Conservation (phyloP, 2,113 vertebrate species). For the Chaenocephalus aceratus region DNA sequence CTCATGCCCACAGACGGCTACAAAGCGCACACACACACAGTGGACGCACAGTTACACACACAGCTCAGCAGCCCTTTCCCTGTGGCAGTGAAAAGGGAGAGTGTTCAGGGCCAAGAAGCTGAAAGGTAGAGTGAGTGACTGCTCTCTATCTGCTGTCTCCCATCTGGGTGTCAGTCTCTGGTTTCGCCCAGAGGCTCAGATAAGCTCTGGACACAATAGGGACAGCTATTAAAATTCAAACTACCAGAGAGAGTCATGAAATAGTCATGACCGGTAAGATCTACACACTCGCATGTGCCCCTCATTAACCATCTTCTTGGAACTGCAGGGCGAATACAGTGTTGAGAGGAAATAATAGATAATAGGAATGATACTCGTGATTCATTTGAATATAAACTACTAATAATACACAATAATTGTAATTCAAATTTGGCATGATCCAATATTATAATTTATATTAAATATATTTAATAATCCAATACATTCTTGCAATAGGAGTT, state of each 20-base stretch:
- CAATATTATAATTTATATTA: background rate
- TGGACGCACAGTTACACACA: slow-evolving; percentile 16
- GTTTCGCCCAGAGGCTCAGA: slow-evolving; percentile 74
- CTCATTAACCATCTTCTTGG: slow-evolving; percentile 30
- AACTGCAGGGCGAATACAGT: slow-evolving; percentile 31
- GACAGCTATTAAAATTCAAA: slow-evolving; percentile 78
- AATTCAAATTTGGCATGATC: background rate
- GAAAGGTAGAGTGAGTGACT: slow-evolving; percentile 74
- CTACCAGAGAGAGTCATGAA: slow-evolving; percentile 76
- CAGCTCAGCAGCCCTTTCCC: background rate
- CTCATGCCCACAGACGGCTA: slow-evolving; percentile 12
- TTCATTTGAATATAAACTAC: background rate
- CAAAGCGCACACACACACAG: slow-evolving; percentile 8
- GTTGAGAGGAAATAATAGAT: background rate
- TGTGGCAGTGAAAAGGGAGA: slow-evolving; percentile 63
- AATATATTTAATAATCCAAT: background rate
- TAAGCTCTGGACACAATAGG: slow-evolving; percentile 73
- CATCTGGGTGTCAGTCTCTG: slow-evolving; percentile 78
- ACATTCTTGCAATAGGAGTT: background rate
- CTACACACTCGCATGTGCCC: slow-evolving; percentile 50
- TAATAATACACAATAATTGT: background rate
- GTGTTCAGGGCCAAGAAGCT: slow-evolving; percentile 51
- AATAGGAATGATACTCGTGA: background rate
- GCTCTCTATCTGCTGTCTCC: slow-evolving; percentile 72
- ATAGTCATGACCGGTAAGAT: slow-evolving; percentile 75